A percentile compares a stretch with the other conserved stretches of the same genome.
phyloP scores from a whole-genome alignment of 1,140 invertebrate species.

The Polyergus mexicanus region DNA sequence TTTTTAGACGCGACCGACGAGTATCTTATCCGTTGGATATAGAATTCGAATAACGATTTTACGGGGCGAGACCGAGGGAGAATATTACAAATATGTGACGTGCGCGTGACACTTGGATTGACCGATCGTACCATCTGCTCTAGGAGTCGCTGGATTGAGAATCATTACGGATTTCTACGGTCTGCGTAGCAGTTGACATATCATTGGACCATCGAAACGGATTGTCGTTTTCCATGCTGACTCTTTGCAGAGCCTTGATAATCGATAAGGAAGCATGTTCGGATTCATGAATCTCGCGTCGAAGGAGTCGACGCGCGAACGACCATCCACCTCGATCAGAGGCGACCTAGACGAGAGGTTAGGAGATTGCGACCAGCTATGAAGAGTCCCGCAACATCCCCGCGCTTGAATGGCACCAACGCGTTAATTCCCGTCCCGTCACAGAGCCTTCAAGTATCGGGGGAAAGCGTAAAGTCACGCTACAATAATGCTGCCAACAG shows the following conservation, averaged over 20 bases:
- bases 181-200: neutral
- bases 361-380: constrained; percentile 10
- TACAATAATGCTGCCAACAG: constrained; percentile 64
- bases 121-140: neutral
- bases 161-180: neutral
- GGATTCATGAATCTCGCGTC: constrained; percentile 18
- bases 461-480: constrained; percentile 44
- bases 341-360: constrained; percentile 39
- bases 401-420: constrained; percentile 30
- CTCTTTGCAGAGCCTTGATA: neutral
- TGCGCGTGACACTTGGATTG: neutral
- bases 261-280: constrained; percentile 47
- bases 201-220: neutral
- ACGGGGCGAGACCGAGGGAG: neutral
- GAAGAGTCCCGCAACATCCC: constrained; percentile 42
- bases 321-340: neutral
- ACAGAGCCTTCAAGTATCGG: neutral
- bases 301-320: constrained; percentile 15
- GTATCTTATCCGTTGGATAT: neutral
- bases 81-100: neutral
- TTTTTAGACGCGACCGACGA: constrained; percentile 29
- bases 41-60: constrained; percentile 13
- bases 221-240: neutral
- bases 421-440: constrained; percentile 16
- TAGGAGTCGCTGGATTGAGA: neutral